Conservation (phyloP, 2,113 vertebrate genomes). For the Chlorodrepanis virens region DNA sequence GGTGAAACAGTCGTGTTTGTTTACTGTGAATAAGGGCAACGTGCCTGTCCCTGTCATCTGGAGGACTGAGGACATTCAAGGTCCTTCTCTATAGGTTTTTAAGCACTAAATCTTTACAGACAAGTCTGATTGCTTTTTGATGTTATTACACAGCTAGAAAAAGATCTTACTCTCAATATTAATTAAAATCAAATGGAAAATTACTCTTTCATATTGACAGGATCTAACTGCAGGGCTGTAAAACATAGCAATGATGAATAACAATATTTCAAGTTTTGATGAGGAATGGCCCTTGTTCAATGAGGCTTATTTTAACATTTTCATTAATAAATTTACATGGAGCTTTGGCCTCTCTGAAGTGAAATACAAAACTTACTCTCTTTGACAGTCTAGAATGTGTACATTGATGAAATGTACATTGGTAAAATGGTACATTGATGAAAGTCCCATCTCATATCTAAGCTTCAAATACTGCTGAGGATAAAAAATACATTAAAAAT, state of each 20-base stretch:
- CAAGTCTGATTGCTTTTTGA: neutral
- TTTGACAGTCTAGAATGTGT: neutral
- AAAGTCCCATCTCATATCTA: neutral
- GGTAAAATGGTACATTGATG: neutral
- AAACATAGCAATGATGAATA: neutral
- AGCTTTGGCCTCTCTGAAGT: neutral
- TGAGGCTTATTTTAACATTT: neutral
- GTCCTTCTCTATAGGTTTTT: neutral
- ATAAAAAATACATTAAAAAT: neutral
- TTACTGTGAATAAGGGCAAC: neutral
- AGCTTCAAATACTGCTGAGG: neutral
- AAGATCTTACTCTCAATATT: neutral
- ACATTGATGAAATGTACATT: neutral
- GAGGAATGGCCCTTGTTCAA: neutral
- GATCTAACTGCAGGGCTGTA: neutral
- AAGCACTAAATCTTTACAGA: neutral
- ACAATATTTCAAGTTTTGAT: neutral
- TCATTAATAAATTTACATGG: neutral
- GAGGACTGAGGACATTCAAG: neutral
- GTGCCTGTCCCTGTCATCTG: neutral
- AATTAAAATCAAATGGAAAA: slow-evolving; percentile 30
- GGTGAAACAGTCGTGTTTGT: neutral
- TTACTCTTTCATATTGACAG: neutral
- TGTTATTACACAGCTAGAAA: neutral
- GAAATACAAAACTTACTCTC: neutral